Conservation (phyloP, 2,888 invertebrate genomes). For the Xanthorhoe designata region DNA sequence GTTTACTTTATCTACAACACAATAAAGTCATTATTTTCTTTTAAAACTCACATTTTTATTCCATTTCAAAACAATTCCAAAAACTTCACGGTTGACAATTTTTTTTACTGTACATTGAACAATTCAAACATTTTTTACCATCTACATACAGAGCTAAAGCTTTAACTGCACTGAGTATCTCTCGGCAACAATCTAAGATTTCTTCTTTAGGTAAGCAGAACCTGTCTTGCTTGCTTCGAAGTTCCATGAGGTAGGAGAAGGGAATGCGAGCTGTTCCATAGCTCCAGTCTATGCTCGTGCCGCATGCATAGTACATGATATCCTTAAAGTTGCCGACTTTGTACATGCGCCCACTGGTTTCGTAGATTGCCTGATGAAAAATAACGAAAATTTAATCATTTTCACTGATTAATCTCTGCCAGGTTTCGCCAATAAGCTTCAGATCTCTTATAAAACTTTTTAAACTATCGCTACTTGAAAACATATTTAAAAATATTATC, state of each 20-base stretch:
- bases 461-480: too few species aligned
- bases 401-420: too few species aligned
- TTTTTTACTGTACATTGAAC: constrained; percentile 51
- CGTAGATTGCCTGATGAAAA: constrained; percentile 70
- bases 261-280: constrained; percentile 76
- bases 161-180: constrained; percentile 64
- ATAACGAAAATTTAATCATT: not conserved
- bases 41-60: constrained; percentile 23
- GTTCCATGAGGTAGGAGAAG: constrained; percentile 74
- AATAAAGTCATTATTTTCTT: constrained; percentile 13
- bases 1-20: not conserved
- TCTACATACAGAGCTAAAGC: constrained; percentile 70
- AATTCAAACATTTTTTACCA: constrained; percentile 64
- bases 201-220: constrained; percentile 70
- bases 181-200: constrained; percentile 70
- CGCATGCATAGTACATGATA: constrained; percentile 74
- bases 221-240: constrained; percentile 69
- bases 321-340: constrained; percentile 80
- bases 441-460: too few species aligned
- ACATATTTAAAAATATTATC: too few species aligned
- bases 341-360: constrained; percentile 73
- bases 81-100: constrained; percentile 37
- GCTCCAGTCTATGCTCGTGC: constrained; percentile 81
- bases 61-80: constrained; percentile 20
- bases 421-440: too few species aligned